Conservation (phyloP, 2,113 vertebrate genomes). For the Peromyscus californicus region DNA sequence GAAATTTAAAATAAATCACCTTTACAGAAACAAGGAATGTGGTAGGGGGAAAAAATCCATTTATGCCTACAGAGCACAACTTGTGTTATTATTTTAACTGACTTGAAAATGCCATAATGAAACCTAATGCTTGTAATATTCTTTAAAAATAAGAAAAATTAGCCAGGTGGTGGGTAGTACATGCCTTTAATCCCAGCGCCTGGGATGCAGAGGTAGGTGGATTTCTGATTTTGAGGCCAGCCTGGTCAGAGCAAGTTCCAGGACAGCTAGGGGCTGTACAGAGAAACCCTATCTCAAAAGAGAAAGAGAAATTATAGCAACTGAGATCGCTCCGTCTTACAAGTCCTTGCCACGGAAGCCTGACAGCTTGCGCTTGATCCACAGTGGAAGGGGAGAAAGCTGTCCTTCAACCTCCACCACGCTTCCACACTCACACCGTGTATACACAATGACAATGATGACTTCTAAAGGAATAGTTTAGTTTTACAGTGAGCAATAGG, state of each 20-base stretch:
- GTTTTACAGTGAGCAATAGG: background rate
- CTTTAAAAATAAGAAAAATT: background rate
- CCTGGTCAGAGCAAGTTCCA: background rate
- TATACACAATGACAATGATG: too few species aligned
- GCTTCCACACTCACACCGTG: background rate
- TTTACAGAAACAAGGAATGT: constrained; percentile 7
- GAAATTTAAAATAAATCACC: background rate
- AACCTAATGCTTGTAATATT: background rate
- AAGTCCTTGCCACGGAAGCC: background rate
- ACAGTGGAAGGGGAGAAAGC: background rate
- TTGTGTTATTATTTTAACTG: background rate
- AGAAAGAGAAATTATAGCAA: background rate
- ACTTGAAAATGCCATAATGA: background rate
- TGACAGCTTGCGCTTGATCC: too few species aligned
- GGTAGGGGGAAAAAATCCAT: background rate
- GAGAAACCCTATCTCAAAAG: background rate
- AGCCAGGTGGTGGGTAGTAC: background rate
- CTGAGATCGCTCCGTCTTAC: background rate
- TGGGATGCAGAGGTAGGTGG: background rate
- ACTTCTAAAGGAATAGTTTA: background rate
- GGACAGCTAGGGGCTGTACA: background rate
- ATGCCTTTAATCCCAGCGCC: background rate
- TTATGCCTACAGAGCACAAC: background rate
- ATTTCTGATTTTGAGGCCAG: background rate
- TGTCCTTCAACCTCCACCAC: too few species aligned